These are phyloP conservation scores for Heteromormyrus szaboi DNA, from an alignment of 2,797 vertebrate species.

Conservation along the genomic window DNA sequence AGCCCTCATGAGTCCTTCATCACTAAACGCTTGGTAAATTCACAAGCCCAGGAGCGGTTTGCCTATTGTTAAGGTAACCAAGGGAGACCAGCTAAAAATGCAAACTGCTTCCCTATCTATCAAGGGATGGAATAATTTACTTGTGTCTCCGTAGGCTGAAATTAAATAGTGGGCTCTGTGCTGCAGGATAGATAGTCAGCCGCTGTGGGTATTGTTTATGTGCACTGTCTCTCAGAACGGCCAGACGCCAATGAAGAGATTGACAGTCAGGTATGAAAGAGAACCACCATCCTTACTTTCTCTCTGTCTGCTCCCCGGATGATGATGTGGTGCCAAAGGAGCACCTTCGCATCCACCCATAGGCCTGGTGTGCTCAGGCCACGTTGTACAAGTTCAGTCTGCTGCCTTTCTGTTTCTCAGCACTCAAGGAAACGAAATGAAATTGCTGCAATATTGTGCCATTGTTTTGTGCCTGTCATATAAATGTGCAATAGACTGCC, in stretches of 20 bases:
- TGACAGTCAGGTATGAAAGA: not conserved
- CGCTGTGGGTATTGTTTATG: constrained; percentile 29
- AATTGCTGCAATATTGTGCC: not conserved
- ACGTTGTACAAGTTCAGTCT: too few relatives aligned
- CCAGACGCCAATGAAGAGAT: not conserved
- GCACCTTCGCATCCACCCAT: not conserved
- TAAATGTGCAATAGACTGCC: not conserved
- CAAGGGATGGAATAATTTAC: constrained; percentile 31
- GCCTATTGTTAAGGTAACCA: constrained; percentile 38
- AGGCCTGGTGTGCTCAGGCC: not conserved
- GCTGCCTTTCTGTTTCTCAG: not conserved
- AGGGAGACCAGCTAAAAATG: constrained; percentile 24
- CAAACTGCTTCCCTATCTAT: constrained; percentile 27
- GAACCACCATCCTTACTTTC: not conserved
- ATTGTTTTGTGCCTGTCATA: not conserved
- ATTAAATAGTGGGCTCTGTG: constrained; percentile 30
- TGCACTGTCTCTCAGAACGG: not conserved
- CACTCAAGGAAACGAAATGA: not conserved
- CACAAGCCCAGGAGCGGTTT: constrained; percentile 25
- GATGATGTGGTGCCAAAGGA: not conserved
- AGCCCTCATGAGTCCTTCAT: constrained; percentile 1
- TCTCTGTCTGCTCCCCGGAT: not conserved
- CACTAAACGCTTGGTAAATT: constrained; percentile 25
- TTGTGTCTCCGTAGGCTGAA: constrained; percentile 32
- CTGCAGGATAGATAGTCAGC: constrained; percentile 21